Conservation (phyloP, 1,140 invertebrate genomes). For the Apis florea region DNA sequence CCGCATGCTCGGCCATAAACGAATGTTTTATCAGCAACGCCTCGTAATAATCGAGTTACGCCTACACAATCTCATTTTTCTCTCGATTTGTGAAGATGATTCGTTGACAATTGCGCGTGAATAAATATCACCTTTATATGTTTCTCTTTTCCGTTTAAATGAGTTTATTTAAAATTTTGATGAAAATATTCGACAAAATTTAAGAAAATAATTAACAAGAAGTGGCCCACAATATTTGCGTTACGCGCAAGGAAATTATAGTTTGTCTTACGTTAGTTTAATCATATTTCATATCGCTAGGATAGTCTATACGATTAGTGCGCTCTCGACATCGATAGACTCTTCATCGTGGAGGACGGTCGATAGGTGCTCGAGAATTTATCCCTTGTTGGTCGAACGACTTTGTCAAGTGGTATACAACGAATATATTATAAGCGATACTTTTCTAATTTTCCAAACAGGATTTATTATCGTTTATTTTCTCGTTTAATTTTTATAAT, state of each 20-base stretch:
- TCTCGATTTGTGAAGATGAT: background rate
- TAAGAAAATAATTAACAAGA: too few relatives aligned
- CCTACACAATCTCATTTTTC: background rate
- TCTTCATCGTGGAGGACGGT: background rate
- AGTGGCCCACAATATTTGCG: too few relatives aligned
- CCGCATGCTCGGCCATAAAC: background rate
- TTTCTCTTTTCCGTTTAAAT: background rate
- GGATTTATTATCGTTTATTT: background rate
- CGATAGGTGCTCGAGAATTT: slow-evolving; percentile 15
- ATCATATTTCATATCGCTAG: too few relatives aligned
- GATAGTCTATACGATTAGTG: background rate
- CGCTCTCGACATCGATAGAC: slow-evolving; percentile 2
- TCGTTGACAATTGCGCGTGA: background rate
- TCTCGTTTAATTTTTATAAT: background rate
- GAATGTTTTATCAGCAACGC: background rate
- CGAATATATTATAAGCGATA: background rate
- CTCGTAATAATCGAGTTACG: background rate
- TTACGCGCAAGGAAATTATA: too few relatives aligned
- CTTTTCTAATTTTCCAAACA: background rate
- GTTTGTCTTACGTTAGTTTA: too few relatives aligned
- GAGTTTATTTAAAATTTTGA: too few relatives aligned
- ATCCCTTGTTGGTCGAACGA: slow-evolving; percentile 1
- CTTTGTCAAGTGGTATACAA: slow-evolving; percentile 6
- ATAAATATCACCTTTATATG: background rate
- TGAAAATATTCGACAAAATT: too few relatives aligned